A percentile compares a stretch with the other conserved stretches of the same genome.
phyloP scores from a whole-genome alignment of 2,888 invertebrate species.

The Diabrotica balteata region DNA sequence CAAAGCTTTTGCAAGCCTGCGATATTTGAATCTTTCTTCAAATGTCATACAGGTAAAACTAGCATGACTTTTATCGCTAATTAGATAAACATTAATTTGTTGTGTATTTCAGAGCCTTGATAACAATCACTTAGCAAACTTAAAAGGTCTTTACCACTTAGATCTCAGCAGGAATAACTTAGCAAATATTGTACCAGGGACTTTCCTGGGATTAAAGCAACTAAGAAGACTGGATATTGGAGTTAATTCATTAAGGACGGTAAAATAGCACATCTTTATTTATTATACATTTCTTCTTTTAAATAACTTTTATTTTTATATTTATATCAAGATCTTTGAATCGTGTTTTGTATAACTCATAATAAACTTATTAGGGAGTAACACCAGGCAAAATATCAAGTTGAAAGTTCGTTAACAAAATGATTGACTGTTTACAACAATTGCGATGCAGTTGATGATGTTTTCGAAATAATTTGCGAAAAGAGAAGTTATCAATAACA shows the following conservation, averaged over 20 bases:
- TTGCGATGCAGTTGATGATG: no score
- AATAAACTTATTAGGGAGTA: no score
- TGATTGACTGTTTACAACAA: no score
- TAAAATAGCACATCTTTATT: slow-evolving; percentile 58
- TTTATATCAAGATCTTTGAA: not conserved
- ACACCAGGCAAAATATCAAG: no score
- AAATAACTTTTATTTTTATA: not conserved
- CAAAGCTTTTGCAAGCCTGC: slow-evolving; percentile 72
- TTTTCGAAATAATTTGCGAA: no score
- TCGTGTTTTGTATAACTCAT: no score
- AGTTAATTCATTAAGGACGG: slow-evolving; percentile 85
- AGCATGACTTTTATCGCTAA: no score
- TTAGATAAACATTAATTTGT: slow-evolving; percentile 34
- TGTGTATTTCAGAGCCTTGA: slow-evolving; percentile 71
- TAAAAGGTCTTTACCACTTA: slow-evolving; percentile 74
- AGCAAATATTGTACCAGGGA: slow-evolving; percentile 80
- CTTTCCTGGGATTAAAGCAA: slow-evolving; percentile 77
- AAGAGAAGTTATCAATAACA: no score
- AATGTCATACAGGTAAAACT: slow-evolving; percentile 79
- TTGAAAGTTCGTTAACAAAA: no score
- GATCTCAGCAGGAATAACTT: slow-evolving; percentile 87
- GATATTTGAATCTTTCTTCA: slow-evolving; percentile 80
- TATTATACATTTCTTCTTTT: not conserved
- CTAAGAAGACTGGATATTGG: slow-evolving; percentile 81
- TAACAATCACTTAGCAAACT: slow-evolving; percentile 72